Base-by-base conservation (phyloP, 2,888 invertebrate species). In the Drosophila neotestacea region DNA sequence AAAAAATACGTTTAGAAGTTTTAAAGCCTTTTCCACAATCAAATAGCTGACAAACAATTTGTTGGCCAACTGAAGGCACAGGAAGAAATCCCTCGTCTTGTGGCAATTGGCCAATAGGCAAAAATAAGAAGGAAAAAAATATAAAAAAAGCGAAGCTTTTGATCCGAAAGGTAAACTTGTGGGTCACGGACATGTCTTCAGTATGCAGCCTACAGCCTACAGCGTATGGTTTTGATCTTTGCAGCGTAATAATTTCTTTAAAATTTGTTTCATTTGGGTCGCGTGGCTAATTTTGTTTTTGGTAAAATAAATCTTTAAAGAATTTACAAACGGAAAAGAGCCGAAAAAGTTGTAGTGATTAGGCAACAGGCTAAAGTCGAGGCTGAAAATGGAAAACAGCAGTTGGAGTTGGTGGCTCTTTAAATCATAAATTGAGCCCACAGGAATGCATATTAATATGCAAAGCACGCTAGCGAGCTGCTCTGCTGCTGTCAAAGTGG, bases 391-490 rank as follows among this genome's bases (percentile, higher is more conserved):
- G 22, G 11, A 39, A 7, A 30, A 6, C 5, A 32, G 42, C 44
- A 34, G 13, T 16, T 32, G 32, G 32, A 32, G 22, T 6, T 16
- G 41, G 46, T 47, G 41, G 63, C 73, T 70, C 82, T 77, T 87
- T 87, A 89, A 85, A 85, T 79, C 88, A 73, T 77, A 81, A 85
- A 85, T 85, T 70, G 85, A 76, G 71, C 66, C 81, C 73, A 69
- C 69, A 55, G 84, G 84, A 84, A 86, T 88, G 87, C 85, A 89
- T 67, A 84, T 89, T 85, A 89, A 81, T 87, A 85, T 89, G 89
- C 85, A 87, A 87, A 81, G 85, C 89, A 85, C 85, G 88, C 60
- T 59, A 62, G 28, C 9, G 42, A 27, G 34, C 13, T 48, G 30
- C 54, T 16, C 34, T 56, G 39, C 16, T 11, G 76, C 54, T 61